Evolutionary conservation across 2,113 vertebrate genomes (phyloP), one percentile per base, ranked within the genome.

Genomic region (Scolopax mira): DNA sequence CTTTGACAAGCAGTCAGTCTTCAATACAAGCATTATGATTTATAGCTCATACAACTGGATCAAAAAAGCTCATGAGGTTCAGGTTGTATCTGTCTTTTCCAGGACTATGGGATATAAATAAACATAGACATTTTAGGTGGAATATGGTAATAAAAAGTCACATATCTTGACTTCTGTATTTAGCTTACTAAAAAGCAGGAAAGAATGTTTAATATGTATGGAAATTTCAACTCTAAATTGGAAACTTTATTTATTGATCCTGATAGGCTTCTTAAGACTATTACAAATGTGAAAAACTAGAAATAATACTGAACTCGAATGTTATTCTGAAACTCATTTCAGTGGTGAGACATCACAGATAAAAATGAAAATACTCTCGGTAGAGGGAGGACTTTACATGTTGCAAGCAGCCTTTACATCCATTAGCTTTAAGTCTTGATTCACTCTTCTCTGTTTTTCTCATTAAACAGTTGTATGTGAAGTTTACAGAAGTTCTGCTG

Each of bases 141-240:
- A 94, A 93, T 80, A 70, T 67, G 55, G 10, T 89, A 96, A 96
- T 95, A 96, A 91, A 91, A 94, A 84, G 51, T 84, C 75, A 88
- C 66, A 62, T 85, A 85, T 88, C 66, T 86, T 96, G 70, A 85
- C 79, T 96, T 93, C 54, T 81, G 75, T 83, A 88, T 91, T 95
- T 97, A 97, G 72, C 62, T 81, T 81, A 69, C 74, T 93, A 88
- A 96, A 95, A 94, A 66, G 13, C 16, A 6, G 57, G 57, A 71
- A 88, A 90, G 74, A 86, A 44, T 37, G 67, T 80, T 93, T 90
- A 95, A 95, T 93, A 96, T 89, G 72, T 93, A 97, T 92, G 93
- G 85, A 96, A 97, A 95, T 96, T 96, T 96, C 75, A 88, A 4
- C 65, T 94, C 65, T 88, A 79, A 92, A 73, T 21, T 80, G 79